A percentile compares a stretch with the other conserved stretches of the same genome.
These are phyloP conservation scores for Molossus alvarezi DNA, from an alignment of 2,797 vertebrate species.

Conservation along the genomic window DNA sequence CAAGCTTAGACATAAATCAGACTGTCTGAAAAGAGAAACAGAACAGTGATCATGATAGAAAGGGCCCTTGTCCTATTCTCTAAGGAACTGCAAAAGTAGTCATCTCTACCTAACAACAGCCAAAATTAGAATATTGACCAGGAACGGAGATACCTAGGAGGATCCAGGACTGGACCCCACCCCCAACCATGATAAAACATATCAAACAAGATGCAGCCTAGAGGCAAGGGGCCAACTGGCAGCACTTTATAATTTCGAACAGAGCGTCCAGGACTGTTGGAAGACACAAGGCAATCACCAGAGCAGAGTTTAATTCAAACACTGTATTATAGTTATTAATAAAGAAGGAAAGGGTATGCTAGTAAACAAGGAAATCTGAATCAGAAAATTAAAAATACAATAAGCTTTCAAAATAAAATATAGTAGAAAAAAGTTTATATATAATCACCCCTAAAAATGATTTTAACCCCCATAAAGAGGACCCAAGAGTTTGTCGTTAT, in stretches of 20 bases:
- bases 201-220: not conserved
- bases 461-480: not conserved
- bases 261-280: not conserved
- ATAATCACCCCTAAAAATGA: not conserved
- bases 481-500: not conserved
- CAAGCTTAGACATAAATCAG: constrained; percentile 3
- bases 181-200: not conserved
- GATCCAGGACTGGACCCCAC: not conserved
- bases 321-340: not conserved
- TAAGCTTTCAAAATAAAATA: constrained; percentile 37
- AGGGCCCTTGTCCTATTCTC: not conserved
- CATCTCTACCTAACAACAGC: not conserved
- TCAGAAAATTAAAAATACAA: not conserved
- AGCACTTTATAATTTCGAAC: not conserved
- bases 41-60: not conserved
- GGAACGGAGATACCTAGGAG: not conserved
- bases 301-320: not conserved
- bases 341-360: not conserved
- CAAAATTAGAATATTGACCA: not conserved
- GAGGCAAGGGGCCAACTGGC: not conserved
- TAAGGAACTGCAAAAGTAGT: not conserved
- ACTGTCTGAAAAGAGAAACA: constrained; percentile 1
- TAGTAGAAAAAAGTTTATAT: not conserved
- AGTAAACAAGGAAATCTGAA: not conserved
- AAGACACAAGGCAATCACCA: not conserved